Conservation (phyloP, 2,797 vertebrate species). For the Taenioides sp. region DNA sequence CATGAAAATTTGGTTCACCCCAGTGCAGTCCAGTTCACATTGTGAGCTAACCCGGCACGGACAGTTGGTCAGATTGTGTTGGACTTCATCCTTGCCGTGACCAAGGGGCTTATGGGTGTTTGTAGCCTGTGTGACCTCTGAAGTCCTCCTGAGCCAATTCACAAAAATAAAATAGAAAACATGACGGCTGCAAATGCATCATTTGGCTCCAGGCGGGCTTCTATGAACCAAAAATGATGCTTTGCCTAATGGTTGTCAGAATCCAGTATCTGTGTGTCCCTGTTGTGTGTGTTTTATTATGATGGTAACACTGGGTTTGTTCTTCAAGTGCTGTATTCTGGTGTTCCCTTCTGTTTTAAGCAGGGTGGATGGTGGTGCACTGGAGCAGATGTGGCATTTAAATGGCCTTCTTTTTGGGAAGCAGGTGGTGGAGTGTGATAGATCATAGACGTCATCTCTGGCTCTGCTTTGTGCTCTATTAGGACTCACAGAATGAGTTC, state of each 20-base stretch:
- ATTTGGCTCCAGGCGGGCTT: conserved; percentile 39
- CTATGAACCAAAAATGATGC: conserved; percentile 21
- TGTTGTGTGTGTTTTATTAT: conserved; percentile 4
- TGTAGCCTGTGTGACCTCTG: conserved; percentile 49
- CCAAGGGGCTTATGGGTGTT: conserved; percentile 41
- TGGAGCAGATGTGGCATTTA: conserved; percentile 74
- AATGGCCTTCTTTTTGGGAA: conserved; percentile 70
- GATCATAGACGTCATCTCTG: conserved; percentile 71
- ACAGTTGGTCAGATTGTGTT: conserved; percentile 51
- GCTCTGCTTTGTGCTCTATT: conserved; percentile 62
- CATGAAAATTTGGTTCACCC: conserved; percentile 17
- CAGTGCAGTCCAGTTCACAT: conserved; percentile 32
- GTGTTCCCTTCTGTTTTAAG: conserved; percentile 30
- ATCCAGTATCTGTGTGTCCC: not conserved
- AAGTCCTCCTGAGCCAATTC: conserved; percentile 41
- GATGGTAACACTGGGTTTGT: conserved; percentile 7
- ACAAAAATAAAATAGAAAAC: conserved; percentile 20
- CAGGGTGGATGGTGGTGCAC: conserved; percentile 36
- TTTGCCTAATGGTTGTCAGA: conserved; percentile 20
- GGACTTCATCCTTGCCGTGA: conserved; percentile 50
- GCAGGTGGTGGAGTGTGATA: conserved; percentile 77
- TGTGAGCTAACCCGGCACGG: conserved; percentile 40
- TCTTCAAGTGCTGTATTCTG: conserved; percentile 15
- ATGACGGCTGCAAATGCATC: conserved; percentile 53
- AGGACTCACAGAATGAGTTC: conserved; percentile 48